phyloP scores from a whole-genome alignment of 2,888 invertebrate genomes.

The Leptogaster cylindrica region DNA sequence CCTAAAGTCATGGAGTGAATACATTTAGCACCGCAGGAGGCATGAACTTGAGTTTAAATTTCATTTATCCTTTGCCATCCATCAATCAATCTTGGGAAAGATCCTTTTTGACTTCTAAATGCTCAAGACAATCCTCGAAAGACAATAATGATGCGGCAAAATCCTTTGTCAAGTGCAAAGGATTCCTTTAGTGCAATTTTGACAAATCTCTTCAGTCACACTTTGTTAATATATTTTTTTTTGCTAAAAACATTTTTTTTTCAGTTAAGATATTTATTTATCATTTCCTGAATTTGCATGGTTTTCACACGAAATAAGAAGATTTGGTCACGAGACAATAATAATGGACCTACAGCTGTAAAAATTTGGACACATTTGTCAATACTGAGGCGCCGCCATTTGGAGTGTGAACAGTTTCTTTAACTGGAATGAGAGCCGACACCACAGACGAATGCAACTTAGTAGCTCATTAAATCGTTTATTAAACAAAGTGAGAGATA shows the following conservation, averaged over 20 bases:
- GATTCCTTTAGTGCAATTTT: constrained; percentile 29
- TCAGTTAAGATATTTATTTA: background rate
- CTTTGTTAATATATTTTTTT: constrained; percentile 35
- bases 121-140: constrained; percentile 38
- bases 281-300: background rate
- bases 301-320: background rate
- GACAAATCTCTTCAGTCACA: constrained; percentile 46
- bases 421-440: too few relatives aligned
- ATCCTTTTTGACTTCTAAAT: constrained; percentile 10
- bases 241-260: constrained; percentile 27
- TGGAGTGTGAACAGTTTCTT: too few relatives aligned
- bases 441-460: too few relatives aligned
- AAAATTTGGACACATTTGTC: too few relatives aligned
- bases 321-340: background rate
- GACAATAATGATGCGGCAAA: constrained; percentile 43
- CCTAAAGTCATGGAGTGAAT: background rate
- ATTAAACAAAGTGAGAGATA: too few relatives aligned
- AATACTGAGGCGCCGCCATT: background rate
- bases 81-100: constrained; percentile 37
- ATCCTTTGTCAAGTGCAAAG: background rate
- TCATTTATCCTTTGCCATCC: constrained; percentile 41
- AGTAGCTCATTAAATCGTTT: too few relatives aligned
- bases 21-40: constrained; percentile 11
- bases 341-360: background rate
- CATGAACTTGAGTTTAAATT: background rate